Evolutionary conservation across 2,113 vertebrate genomes (phyloP), one percentile per base, ranked within the genome.

Genomic region (Ardeotis arabs): DNA sequence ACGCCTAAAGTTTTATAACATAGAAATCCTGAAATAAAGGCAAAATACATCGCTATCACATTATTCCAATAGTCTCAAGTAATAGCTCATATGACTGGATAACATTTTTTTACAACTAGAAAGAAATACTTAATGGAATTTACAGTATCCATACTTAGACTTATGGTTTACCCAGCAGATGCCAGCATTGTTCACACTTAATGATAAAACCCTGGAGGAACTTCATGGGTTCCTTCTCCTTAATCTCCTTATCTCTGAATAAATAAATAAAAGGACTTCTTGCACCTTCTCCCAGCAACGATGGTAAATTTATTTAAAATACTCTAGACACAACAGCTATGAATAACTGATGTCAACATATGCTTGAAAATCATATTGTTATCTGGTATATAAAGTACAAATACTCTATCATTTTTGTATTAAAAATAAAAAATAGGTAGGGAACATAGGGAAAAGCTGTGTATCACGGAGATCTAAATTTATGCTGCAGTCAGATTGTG

Each of bases 341-440:
- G 44, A 93, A 83, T 78, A 96, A 86, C 23, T 84, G 53, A 35
- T 78, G n/a, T 49, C 47, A 86, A 81, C 44, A 72, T 64, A 68
- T 60, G 16, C 52, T 94, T 90, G 68, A 81, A 94, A 94, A 88
- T 92, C 21, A 14, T 55, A 29, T 8, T 44, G 8, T 35, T 81
- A 67, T 59, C 33, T 74, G 20, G 15, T 67, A 63, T 7, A 69
- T 22, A 55, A 75, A 86, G 59, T 84, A 91, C 9, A 87, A 84
- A 79, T 75, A 66, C 41, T 31, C 78, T 83, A 77, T 83, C 18
- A 93, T 93, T 94, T 94, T 86, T 93, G n/a, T 80, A 96, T 96
- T 83, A 95, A 93, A 87, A 91, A 56, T 45, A 84, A 91, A 82
- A 91, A 75, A 37, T 7, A 84, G 25, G 22, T 25, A 68, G 45